Conservation (phyloP, 2,888 invertebrate genomes). For the Ditula angustiorana region DNA sequence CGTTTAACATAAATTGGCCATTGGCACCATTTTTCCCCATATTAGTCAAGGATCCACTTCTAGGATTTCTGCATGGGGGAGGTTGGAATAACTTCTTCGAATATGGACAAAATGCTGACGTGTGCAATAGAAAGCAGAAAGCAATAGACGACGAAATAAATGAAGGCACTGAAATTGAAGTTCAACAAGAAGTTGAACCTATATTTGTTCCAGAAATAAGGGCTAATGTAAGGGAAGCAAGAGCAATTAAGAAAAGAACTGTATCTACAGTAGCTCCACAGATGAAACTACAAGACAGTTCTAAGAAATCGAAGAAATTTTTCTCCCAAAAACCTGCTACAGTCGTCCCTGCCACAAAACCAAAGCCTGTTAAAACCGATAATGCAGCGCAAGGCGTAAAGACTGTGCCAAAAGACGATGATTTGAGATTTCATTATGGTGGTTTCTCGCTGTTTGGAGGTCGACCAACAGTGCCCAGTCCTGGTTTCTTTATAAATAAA, state of each 20-base stretch:
- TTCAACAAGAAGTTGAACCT: constrained; percentile 41
- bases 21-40: constrained; percentile 84
- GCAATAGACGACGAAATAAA: constrained; percentile 45
- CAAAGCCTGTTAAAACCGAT: constrained; percentile 53
- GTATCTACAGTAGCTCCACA: constrained; percentile 51
- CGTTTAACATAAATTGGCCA: constrained; percentile 77
- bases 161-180: constrained; percentile 33
- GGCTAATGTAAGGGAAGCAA: constrained; percentile 57
- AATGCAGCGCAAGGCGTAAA: constrained; percentile 55
- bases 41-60: constrained; percentile 84
- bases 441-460: constrained; percentile 54
- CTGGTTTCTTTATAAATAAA: constrained; percentile 89
- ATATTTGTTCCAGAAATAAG: constrained; percentile 10
- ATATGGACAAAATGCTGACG: constrained; percentile 85
- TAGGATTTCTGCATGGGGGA: constrained; percentile 78
- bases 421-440: constrained; percentile 57
- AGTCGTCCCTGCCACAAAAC: constrained; percentile 51
- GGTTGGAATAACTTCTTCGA: constrained; percentile 84
- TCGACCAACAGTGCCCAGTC: constrained; percentile 72
- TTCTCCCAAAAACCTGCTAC: constrained; percentile 54
- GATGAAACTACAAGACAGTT: constrained; percentile 54
- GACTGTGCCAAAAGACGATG: constrained; percentile 55
- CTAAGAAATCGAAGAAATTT: constrained; percentile 60
- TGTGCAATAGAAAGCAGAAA: constrained; percentile 75
- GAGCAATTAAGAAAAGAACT: constrained; percentile 69